A percentile compares a stretch with the other conserved stretches of the same genome.
Conservation (phyloP, 37 sponge, comb jelly and placozoan genomes). For the Halichondria panicea region DNA sequence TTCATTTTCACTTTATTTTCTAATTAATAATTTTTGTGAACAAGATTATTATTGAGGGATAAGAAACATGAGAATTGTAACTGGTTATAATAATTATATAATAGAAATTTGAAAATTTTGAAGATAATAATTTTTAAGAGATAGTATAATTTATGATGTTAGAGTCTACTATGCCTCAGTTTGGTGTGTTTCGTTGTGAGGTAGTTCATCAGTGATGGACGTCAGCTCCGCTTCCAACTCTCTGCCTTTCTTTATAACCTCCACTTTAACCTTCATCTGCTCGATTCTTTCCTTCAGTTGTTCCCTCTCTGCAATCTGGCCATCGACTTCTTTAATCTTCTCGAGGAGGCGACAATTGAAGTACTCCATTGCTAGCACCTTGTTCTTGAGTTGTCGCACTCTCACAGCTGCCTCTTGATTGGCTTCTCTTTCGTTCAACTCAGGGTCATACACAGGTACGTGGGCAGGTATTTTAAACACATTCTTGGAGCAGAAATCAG, state of each 20-base stretch:
- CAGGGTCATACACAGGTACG: conserved; percentile 29
- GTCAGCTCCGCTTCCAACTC: conserved; percentile 19
- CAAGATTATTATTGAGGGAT: too few species aligned
- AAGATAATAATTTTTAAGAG: too few species aligned
- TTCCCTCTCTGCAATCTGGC: conserved; percentile 17
- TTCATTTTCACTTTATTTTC: too few species aligned
- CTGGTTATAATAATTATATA: too few species aligned
- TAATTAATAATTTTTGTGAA: too few species aligned
- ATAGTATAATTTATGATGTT: too few species aligned
- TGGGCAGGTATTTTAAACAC: conserved; percentile 23
- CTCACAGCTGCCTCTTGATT: not conserved
- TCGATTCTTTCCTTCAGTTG: conserved; percentile 18
- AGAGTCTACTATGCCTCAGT: too few species aligned
- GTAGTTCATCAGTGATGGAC: too few species aligned
- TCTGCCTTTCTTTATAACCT: not conserved
- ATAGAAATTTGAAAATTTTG: too few species aligned
- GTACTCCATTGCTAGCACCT: conserved; percentile 31
- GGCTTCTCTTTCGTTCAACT: conserved; percentile 14
- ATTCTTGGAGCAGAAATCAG: conserved; percentile 30
- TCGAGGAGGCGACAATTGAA: conserved; percentile 27
- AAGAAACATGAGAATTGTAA: too few species aligned
- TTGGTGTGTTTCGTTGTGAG: too few species aligned
- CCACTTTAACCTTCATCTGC: conserved; percentile 3
- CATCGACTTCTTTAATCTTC: conserved; percentile 8
- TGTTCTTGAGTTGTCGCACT: conserved; percentile 7